Evolutionary conservation across 2,797 vertebrate species (phyloP).

Genomic region (Muraenolepis orangiensis): DNA sequence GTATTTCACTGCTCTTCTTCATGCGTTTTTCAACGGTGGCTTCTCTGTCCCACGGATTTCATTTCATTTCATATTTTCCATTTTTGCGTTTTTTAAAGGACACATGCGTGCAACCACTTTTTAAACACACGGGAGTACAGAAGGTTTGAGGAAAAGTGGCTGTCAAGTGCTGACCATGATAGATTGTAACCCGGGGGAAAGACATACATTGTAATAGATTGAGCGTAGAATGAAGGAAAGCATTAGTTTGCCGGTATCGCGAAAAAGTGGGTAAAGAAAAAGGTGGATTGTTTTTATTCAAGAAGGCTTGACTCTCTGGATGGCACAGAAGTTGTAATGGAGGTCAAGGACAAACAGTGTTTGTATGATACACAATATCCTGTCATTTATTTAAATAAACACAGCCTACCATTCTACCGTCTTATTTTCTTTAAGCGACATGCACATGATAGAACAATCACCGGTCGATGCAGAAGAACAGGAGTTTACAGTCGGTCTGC

Average conservation of each 20-base stretch:
- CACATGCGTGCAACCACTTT: constrained; percentile 49
- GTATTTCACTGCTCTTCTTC: constrained; percentile 38
- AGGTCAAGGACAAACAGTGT: constrained; percentile 45
- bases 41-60: constrained; percentile 15
- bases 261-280: constrained; percentile 29
- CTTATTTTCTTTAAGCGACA: not conserved
- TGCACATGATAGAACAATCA: not conserved
- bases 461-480: not conserved
- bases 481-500: not conserved
- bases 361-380: constrained; percentile 55
- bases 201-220: constrained; percentile 32
- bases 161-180: constrained; percentile 19
- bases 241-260: not conserved
- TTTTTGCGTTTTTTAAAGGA: constrained; percentile 31
- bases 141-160: constrained; percentile 27
- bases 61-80: constrained; percentile 8
- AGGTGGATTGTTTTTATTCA: constrained; percentile 6
- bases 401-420: constrained; percentile 42
- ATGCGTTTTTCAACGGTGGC: constrained; percentile 29
- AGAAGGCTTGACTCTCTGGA: constrained; percentile 14
- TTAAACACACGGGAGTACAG: constrained; percentile 33
- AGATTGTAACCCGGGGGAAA: constrained; percentile 42
- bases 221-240: constrained; percentile 26
- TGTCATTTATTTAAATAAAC: constrained; percentile 68
- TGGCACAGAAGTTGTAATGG: constrained; percentile 23